Evolutionary conservation across 2,113 vertebrate species (phyloP).

Genomic region (Aegithalos caudatus): DNA sequence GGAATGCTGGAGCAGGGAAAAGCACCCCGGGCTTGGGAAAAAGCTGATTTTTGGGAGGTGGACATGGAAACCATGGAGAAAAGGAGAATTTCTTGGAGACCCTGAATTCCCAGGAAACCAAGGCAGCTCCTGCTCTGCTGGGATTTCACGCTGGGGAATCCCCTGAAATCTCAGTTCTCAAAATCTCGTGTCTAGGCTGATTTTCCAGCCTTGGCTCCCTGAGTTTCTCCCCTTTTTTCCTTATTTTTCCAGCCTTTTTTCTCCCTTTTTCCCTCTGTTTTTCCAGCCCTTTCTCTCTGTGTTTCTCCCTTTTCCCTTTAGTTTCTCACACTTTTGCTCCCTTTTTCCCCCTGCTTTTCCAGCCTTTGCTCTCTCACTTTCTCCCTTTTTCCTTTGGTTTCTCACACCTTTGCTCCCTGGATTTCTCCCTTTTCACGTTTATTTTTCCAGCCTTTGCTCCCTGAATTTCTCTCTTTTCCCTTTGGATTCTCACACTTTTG

Average conservation of each 20-base stretch:
- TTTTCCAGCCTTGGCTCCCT: neutral
- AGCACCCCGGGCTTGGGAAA: rapidly evolving
- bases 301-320: rapidly evolving
- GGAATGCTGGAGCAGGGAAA: neutral
- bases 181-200: neutral
- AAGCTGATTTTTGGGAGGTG: neutral
- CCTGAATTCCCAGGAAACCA: neutral
- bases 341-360: rapidly evolving
- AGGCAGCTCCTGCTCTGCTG: neutral
- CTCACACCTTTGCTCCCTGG: rapidly evolving
- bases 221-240: neutral
- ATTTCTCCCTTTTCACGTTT: rapidly evolving
- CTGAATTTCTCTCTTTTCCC: rapidly evolving
- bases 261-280: neutral
- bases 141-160: rapidly evolving
- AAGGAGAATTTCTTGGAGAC: neutral
- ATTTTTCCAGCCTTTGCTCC: rapidly evolving
- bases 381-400: rapidly evolving
- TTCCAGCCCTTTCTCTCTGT: rapidly evolving
- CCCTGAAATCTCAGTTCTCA: neutral
- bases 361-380: rapidly evolving
- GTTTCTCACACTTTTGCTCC: no score
- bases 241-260: no score
- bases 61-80: neutral
- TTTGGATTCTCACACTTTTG: no score